Percentiles rank a stretch among this genome's conserved stretches.
phyloP scores from a whole-genome alignment of 64 coral and sea anemone genomes.

The Porites australiensis region DNA sequence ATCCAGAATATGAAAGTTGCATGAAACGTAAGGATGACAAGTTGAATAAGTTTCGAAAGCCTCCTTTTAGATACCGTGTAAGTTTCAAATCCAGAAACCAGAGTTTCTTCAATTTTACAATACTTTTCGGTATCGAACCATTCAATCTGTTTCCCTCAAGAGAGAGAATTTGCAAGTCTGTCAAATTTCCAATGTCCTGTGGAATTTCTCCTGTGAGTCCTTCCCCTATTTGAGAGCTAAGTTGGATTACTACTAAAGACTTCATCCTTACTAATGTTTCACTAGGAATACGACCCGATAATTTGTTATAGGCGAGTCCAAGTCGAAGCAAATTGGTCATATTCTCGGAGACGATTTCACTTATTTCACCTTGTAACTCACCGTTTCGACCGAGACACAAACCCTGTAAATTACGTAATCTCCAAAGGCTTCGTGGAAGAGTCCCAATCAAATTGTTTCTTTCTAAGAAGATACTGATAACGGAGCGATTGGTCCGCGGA shows the following conservation, averaged over 20 bases:
- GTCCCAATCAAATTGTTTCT: slow-evolving; percentile 71
- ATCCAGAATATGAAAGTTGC: slow-evolving; percentile 53
- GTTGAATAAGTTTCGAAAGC: slow-evolving; percentile 52
- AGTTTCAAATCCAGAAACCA: slow-evolving; percentile 76
- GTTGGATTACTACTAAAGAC: slow-evolving; percentile 70
- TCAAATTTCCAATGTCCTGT: slow-evolving; percentile 74
- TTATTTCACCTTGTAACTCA: slow-evolving; percentile 35
- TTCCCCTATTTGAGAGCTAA: slow-evolving; percentile 65
- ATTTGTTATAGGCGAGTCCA: slow-evolving; percentile 31
- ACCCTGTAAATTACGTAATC: slow-evolving; percentile 71
- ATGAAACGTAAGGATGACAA: slow-evolving; percentile 66
- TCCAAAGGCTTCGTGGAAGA: slow-evolving; percentile 83
- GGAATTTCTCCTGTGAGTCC: slow-evolving; percentile 72
- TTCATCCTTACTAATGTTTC: slow-evolving; percentile 29
- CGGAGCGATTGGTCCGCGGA: slow-evolving; percentile 1
- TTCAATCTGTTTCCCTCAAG: slow-evolving; percentile 64
- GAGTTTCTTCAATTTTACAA: slow-evolving; percentile 70
- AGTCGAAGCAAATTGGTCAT: slow-evolving; percentile 78
- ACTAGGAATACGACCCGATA: slow-evolving; percentile 54
- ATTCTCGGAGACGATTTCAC: slow-evolving; percentile 62
- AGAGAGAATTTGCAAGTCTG: slow-evolving; percentile 70
- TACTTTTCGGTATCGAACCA: slow-evolving; percentile 76
- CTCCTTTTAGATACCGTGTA: slow-evolving; percentile 3
- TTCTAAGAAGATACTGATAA: slow-evolving; percentile 64
- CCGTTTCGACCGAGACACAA: slow-evolving; percentile 48